Evolutionary conservation across 2,888 invertebrate genomes (phyloP).

Genomic region (Caenorhabditis sp.): DNA sequence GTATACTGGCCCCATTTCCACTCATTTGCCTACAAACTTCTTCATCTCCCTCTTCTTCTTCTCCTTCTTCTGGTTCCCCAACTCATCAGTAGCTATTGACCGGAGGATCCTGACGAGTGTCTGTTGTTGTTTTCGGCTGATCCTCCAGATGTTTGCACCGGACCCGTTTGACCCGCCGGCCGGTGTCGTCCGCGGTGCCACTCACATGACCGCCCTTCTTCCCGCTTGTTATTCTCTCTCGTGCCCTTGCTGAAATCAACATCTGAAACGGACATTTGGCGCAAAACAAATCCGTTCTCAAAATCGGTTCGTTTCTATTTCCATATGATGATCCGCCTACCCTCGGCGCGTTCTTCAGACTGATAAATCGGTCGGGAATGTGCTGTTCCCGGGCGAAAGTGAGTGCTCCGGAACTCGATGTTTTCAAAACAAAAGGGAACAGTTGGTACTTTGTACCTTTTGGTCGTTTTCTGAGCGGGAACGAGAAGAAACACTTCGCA

Average conservation of each 20-base stretch:
- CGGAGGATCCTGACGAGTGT: background rate
- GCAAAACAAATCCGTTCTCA: conserved; percentile 1
- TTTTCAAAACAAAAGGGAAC: conserved; percentile 5
- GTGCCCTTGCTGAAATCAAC: conserved; percentile 5
- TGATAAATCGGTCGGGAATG: conserved; percentile 6
- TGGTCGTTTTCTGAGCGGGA: conserved; percentile 27
- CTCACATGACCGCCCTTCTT: conserved; percentile 36
- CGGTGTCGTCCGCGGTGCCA: conserved; percentile 37
- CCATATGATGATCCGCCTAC: background rate
- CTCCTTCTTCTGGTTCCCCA: no score
- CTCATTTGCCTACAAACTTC: background rate
- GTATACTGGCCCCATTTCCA: background rate
- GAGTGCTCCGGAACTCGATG: conserved; percentile 10
- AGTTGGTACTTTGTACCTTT: conserved; percentile 4
- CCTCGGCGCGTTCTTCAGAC: background rate
- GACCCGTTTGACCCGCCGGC: conserved; percentile 38
- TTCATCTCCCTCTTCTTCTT: background rate
- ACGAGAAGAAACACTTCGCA: background rate
- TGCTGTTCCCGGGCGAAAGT: conserved; percentile 1
- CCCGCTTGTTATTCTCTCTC: conserved; percentile 19
- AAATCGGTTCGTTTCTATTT: conserved; percentile 32
- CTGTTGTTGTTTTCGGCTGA: conserved; percentile 13
- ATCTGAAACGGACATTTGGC: conserved; percentile 8
- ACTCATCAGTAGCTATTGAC: conserved; percentile 5
- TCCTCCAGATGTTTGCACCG: conserved; percentile 35